phyloP scores from a whole-genome alignment of 2,113 vertebrate genomes.

The Labeo rohita region DNA sequence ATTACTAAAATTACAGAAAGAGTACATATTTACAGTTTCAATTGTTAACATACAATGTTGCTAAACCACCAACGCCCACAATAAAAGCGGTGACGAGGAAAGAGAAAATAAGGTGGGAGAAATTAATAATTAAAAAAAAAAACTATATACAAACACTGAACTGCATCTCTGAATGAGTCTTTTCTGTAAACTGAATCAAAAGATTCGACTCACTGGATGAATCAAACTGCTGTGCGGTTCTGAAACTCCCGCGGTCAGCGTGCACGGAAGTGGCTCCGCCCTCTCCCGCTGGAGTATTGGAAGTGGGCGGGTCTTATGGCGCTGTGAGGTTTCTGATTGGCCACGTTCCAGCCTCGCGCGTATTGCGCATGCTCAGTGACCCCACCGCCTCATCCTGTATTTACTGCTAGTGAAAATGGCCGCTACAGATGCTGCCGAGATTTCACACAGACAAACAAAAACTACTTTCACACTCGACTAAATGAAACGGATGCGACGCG shows the following conservation, averaged over 20 bases:
- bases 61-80: background rate
- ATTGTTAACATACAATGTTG: background rate
- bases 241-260: conserved; percentile 56
- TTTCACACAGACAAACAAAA: conserved; percentile 69
- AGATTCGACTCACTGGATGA: background rate
- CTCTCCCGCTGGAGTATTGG: conserved; percentile 67
- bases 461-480: conserved; percentile 54
- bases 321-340: conserved; percentile 66
- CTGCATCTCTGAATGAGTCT: background rate
- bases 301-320: conserved; percentile 64
- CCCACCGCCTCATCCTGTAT: conserved; percentile 64
- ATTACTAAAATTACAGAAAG: too few species aligned
- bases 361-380: conserved; percentile 70
- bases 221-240: background rate
- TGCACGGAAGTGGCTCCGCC: conserved; percentile 57
- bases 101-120: too few species aligned
- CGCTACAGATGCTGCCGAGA: conserved; percentile 69
- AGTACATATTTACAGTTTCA: background rate
- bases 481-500: conserved; percentile 14
- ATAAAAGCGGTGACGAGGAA: background rate
- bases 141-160: too few species aligned
- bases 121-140: too few species aligned
- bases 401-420: conserved; percentile 81
- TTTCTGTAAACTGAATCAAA: background rate
- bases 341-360: conserved; percentile 66